Percentiles rank a stretch among this genome's conserved stretches.
phyloP scores from a whole-genome alignment of 2,113 vertebrate species.

The Circaetus gallicus region DNA sequence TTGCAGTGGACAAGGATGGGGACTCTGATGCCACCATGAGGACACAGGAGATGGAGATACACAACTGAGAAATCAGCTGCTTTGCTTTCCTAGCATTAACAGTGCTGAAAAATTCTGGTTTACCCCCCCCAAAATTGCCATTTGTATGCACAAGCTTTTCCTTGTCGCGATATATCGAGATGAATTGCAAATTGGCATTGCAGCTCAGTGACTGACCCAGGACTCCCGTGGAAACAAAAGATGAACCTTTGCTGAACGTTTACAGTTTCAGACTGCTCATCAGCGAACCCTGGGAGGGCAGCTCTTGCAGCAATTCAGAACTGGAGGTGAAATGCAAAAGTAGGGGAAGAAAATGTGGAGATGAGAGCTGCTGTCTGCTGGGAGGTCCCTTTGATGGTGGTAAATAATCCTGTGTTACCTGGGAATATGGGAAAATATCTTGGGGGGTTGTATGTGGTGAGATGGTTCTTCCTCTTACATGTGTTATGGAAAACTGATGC shows the following conservation, averaged over 20 bases:
- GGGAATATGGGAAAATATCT: neutral
- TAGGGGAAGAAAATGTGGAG: neutral
- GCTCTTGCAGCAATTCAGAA: neutral
- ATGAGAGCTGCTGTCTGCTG: neutral
- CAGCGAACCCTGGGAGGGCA: neutral
- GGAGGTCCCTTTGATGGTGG: neutral
- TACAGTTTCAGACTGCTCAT: neutral
- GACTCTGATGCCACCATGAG: neutral
- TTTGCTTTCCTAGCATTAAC: neutral
- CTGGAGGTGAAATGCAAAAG: neutral
- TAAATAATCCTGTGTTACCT: neutral
- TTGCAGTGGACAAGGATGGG: too few relatives aligned
- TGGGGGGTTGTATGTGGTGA: neutral
- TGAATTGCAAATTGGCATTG: too few relatives aligned
- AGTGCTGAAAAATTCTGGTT: neutral
- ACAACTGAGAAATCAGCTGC: neutral
- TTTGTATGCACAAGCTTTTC: too few relatives aligned
- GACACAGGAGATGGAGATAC: neutral
- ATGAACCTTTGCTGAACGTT: neutral
- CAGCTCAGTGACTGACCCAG: neutral
- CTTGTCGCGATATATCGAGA: fast-evolving
- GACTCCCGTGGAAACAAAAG: neutral
- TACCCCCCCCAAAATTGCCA: too few relatives aligned
- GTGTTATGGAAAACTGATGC: neutral
- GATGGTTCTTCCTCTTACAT: neutral